Evolutionary conservation across 2,888 invertebrate species (phyloP).

Genomic region (Drosophila demipolita): DNA sequence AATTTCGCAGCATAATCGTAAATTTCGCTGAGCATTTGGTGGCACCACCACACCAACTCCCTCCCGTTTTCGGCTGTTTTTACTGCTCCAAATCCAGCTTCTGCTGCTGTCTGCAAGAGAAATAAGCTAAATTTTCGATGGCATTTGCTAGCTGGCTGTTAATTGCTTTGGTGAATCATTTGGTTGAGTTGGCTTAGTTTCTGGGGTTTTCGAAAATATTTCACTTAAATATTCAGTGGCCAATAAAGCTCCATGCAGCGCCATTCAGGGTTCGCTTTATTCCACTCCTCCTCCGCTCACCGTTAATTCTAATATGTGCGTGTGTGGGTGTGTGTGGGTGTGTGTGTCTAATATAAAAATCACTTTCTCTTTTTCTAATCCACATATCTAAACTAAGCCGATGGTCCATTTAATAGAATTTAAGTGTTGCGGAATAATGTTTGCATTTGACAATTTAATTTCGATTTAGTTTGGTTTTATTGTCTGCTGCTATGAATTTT

Average conservation of each 20-base stretch:
- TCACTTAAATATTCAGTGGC: constrained; percentile 1
- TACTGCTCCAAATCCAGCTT: constrained; percentile 5
- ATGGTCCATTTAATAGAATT: not conserved
- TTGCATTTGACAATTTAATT: constrained; percentile 8
- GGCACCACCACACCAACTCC: constrained; percentile 9
- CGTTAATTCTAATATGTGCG: not conserved
- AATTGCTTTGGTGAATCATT: constrained; percentile 66
- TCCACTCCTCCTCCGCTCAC: not conserved
- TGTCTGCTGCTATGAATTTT: not conserved
- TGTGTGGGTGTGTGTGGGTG: not conserved
- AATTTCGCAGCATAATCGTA: constrained; percentile 80
- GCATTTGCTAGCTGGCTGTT: constrained; percentile 34
- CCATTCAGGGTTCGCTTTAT: constrained; percentile 9
- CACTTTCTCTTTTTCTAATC: constrained; percentile 1
- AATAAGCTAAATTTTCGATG: constrained; percentile 32
- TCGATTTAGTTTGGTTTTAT: not conserved
- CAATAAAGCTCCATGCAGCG: constrained; percentile 8
- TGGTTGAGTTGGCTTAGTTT: constrained; percentile 5
- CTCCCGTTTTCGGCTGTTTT: not conserved
- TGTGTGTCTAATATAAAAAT: not conserved
- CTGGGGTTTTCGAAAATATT: constrained; percentile 6
- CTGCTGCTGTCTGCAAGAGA: constrained; percentile 54
- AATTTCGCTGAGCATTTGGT: constrained; percentile 73
- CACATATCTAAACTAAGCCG: constrained; percentile 4
- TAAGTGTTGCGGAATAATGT: not conserved